phyloP scores from a whole-genome alignment of 2,113 vertebrate species.

The Hyperopisus bebe region DNA sequence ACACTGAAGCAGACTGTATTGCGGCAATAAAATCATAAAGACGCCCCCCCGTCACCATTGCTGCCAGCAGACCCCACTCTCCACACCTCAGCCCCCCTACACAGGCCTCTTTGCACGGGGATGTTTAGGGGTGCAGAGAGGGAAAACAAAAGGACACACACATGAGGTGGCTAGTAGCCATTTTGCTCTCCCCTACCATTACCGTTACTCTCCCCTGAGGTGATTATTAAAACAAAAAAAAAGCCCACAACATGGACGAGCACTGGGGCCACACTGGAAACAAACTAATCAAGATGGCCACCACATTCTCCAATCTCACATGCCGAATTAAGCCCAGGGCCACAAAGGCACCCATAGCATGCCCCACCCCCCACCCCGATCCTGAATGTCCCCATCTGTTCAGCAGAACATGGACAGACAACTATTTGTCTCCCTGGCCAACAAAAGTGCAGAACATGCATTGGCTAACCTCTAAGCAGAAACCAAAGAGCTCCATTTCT shows the following conservation, averaged over 20 bases:
- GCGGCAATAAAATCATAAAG: conserved; percentile 67
- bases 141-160: conserved; percentile 26
- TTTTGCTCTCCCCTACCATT: background rate
- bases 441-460: background rate
- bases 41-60: background rate
- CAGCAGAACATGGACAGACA: background rate
- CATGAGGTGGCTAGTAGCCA: background rate
- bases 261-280: background rate
- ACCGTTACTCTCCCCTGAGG: background rate
- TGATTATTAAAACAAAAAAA: background rate
- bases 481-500: background rate
- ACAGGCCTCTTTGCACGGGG: conserved; percentile 44
- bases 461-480: background rate
- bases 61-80: background rate
- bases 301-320: background rate
- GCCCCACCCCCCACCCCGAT: background rate
- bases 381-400: conserved; percentile 8
- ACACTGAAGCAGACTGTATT: conserved; percentile 54
- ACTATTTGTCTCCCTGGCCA: too few species aligned
- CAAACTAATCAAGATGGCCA: background rate
- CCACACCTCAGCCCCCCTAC: conserved; percentile 35
- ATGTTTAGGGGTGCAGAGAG: conserved; percentile 41
- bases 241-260: background rate
- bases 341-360: background rate
- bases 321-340: background rate